Evolutionary conservation across 2,113 vertebrate genomes (phyloP).

Genomic region (Myxocyprinus asiaticus): DNA sequence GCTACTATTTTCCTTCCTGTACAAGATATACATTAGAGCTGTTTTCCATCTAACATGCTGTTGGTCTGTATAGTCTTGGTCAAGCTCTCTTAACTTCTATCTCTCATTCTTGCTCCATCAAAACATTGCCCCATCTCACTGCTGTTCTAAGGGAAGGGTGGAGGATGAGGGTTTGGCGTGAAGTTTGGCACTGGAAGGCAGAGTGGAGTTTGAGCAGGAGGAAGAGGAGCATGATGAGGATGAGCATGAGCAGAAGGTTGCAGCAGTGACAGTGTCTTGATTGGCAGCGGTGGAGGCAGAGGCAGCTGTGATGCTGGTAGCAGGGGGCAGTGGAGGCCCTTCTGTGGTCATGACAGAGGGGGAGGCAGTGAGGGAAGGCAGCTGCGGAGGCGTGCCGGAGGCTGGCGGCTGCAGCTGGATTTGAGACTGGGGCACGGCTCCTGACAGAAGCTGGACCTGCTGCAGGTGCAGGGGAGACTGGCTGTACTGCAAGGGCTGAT

Average conservation of each 20-base stretch:
- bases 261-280: slow-evolving; percentile 21
- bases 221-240: slow-evolving; percentile 64
- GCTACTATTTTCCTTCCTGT: slow-evolving; percentile 53
- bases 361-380: neutral
- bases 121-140: slow-evolving; percentile 53
- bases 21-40: slow-evolving; percentile 58
- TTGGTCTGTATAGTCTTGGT: neutral
- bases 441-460: slow-evolving; percentile 68
- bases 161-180: slow-evolving; percentile 66
- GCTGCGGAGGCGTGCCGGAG: slow-evolving; percentile 44
- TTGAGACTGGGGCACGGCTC: slow-evolving; percentile 63
- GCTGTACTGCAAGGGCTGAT: slow-evolving; percentile 68
- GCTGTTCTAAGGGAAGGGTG: slow-evolving; percentile 73
- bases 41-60: slow-evolving; percentile 15
- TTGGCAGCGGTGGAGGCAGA: slow-evolving; percentile 39
- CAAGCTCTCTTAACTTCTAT: too few relatives aligned
- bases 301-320: slow-evolving; percentile 61
- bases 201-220: slow-evolving; percentile 70
- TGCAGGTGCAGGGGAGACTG: slow-evolving; percentile 60
- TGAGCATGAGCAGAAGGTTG: slow-evolving; percentile 63
- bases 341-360: slow-evolving; percentile 1
- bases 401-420: slow-evolving; percentile 4
- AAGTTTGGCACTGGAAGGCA: slow-evolving; percentile 75
- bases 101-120: slow-evolving; percentile 42
- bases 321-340: slow-evolving; percentile 20